Conservation (phyloP, 1,140 invertebrate species). For the Drosophila nasuta region DNA sequence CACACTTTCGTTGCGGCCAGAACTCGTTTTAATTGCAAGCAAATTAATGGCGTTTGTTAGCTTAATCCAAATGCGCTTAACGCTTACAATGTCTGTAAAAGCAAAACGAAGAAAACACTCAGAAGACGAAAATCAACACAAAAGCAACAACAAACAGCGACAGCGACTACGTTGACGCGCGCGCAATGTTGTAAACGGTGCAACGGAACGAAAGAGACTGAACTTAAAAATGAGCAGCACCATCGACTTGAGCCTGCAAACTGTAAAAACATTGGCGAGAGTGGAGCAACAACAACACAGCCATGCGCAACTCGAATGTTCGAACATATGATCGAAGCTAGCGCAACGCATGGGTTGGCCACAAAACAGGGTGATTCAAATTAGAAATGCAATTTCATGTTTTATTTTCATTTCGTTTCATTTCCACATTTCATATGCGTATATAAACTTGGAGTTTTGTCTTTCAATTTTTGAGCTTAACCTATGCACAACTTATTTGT, state of each 20-base stretch:
- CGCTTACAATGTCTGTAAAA: slow-evolving; percentile 10
- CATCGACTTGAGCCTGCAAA: slow-evolving; percentile 15
- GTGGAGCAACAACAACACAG: background rate
- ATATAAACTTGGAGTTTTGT: background rate
- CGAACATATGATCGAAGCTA: slow-evolving; percentile 61
- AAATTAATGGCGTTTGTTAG: slow-evolving; percentile 22
- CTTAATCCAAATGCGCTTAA: slow-evolving; percentile 46
- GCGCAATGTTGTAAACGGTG: slow-evolving; percentile 66
- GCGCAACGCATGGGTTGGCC: background rate
- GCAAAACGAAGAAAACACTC: slow-evolving; percentile 36
- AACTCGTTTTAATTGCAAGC: slow-evolving; percentile 40
- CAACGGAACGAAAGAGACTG: slow-evolving; percentile 64
- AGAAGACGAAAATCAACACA: slow-evolving; percentile 46
- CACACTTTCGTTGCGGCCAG: slow-evolving; percentile 11
- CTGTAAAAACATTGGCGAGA: slow-evolving; percentile 23
- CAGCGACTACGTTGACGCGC: slow-evolving; percentile 46
- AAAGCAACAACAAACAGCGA: slow-evolving; percentile 37
- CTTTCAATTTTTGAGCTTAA: slow-evolving; percentile 9
- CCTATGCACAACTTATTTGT: background rate
- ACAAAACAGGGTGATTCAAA: slow-evolving; percentile 18
- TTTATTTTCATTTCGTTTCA: slow-evolving; percentile 21
- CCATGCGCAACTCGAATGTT: slow-evolving; percentile 30
- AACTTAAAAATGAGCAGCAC: slow-evolving; percentile 14
- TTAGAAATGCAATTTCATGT: background rate
- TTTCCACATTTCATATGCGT: background rate